These are phyloP conservation scores for Otolemur garnettii DNA, from an alignment of 2,113 vertebrate genomes.

Conservation along the genomic window DNA sequence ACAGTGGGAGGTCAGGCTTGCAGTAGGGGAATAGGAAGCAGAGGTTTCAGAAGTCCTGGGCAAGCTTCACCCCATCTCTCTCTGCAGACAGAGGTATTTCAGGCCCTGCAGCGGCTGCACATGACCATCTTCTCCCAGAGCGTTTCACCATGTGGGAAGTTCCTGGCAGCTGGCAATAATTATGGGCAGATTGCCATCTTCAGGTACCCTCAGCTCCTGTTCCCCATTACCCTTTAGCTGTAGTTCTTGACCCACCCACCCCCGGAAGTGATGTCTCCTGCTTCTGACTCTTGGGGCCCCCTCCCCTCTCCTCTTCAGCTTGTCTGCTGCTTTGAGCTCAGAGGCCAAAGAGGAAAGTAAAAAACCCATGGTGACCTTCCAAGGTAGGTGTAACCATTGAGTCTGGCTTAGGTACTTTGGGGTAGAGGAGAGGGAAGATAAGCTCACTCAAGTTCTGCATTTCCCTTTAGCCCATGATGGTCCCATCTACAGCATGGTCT, in stretches of 20 bases:
- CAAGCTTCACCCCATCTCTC: background rate
- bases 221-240: background rate
- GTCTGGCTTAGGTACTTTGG: background rate
- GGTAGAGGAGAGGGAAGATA: background rate
- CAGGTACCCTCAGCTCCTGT: constrained; percentile 86
- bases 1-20: background rate
- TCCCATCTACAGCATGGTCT: constrained; percentile 92
- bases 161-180: constrained; percentile 93
- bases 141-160: constrained; percentile 93
- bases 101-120: constrained; percentile 90
- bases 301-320: constrained; percentile 81
- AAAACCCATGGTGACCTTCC: constrained; percentile 91
- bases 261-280: background rate
- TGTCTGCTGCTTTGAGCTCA: constrained; percentile 93
- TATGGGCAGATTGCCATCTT: constrained; percentile 94
- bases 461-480: constrained; percentile 90
- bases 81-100: constrained; percentile 81
- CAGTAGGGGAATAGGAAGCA: fast-evolving
- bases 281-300: background rate
- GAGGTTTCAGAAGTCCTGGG: background rate
- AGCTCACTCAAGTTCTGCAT: background rate
- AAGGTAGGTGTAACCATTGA: constrained; percentile 85
- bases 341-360: constrained; percentile 90
- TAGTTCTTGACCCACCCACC: background rate
- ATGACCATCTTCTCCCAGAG: constrained; percentile 95